These are phyloP conservation scores for Lucinisca nassula DNA, from an alignment of 2,888 invertebrate genomes.

Conservation along the genomic window DNA sequence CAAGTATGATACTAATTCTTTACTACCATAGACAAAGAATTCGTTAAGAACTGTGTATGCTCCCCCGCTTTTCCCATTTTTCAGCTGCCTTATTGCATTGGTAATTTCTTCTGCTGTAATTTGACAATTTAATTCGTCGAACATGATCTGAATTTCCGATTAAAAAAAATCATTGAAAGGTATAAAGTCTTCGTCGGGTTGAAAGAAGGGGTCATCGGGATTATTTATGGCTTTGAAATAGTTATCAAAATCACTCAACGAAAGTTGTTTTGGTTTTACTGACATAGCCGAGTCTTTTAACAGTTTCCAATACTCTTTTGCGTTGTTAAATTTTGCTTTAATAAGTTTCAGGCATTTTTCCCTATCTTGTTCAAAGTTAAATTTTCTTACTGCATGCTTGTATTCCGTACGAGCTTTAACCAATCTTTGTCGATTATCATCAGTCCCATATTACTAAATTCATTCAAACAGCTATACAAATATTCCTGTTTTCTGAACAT, in stretches of 20 bases:
- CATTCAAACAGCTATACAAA: not conserved
- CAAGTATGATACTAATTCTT: too few relatives aligned
- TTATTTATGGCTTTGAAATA: not conserved
- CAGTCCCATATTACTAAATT: not conserved
- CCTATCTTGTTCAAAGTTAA: not conserved
- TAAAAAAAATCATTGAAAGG: not conserved
- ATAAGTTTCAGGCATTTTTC: not conserved
- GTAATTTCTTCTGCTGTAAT: too few relatives aligned
- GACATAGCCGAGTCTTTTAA: not conserved
- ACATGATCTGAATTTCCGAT: not conserved
- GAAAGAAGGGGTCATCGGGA: not conserved
- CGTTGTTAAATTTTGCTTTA: slow-evolving; percentile 3
- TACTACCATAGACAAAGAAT: too few relatives aligned
- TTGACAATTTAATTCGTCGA: not conserved
- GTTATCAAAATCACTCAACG: not conserved
- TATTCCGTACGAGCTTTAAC: not conserved
- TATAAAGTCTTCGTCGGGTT: not conserved
- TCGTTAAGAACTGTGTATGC: too few relatives aligned
- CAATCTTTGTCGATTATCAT: not conserved
- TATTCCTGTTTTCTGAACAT: too few relatives aligned
- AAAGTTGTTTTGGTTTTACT: not conserved
- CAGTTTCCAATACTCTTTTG: slow-evolving; percentile 1
- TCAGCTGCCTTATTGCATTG: too few relatives aligned
- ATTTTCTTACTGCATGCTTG: not conserved
- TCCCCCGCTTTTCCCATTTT: too few relatives aligned